Evolutionary conservation across 30 jellyfish, hydroid and myxozoan genomes (phyloP).

Genomic region (Hydractinia symbiolongicarpus): DNA sequence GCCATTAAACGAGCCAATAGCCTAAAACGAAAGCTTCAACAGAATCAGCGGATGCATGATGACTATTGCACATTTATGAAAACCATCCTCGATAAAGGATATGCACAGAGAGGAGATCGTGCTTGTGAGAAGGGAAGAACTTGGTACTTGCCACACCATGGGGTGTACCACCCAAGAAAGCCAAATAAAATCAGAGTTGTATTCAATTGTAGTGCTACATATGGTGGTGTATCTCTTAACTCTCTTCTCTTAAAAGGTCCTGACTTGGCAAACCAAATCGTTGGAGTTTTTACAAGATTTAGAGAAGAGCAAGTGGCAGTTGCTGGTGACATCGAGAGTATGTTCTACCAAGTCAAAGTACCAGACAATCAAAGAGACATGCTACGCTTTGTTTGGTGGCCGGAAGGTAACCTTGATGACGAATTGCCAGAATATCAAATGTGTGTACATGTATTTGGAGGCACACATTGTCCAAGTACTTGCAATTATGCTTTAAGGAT

Average conservation of each 20-base stretch:
- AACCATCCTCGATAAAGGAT: constrained; percentile 2
- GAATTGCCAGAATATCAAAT: too few species aligned
- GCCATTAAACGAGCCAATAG: constrained; percentile 20
- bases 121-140: constrained; percentile 1
- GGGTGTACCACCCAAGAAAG: constrained; percentile 49
- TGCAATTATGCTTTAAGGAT: too few species aligned
- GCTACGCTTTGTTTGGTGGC: too few species aligned
- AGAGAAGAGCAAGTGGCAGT: too few species aligned
- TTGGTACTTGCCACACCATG: constrained; percentile 78
- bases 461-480: too few species aligned
- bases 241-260: constrained; percentile 54
- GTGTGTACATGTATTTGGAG: too few species aligned
- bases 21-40: constrained; percentile 9
- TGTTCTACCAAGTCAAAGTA: too few species aligned
- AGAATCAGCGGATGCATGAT: not conserved
- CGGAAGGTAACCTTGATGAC: too few species aligned
- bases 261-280: too few species aligned
- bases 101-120: constrained; percentile 22
- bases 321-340: too few species aligned
- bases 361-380: too few species aligned
- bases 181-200: too few species aligned
- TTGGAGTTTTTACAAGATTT: constrained; percentile 46
- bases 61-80: constrained; percentile 14
- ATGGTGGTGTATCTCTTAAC: constrained; percentile 41
- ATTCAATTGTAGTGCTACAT: constrained; percentile 62